Evolutionary conservation across 2,888 invertebrate species (phyloP), one percentile per base, ranked within the genome.

Genomic region (Sacculina carcini): DNA sequence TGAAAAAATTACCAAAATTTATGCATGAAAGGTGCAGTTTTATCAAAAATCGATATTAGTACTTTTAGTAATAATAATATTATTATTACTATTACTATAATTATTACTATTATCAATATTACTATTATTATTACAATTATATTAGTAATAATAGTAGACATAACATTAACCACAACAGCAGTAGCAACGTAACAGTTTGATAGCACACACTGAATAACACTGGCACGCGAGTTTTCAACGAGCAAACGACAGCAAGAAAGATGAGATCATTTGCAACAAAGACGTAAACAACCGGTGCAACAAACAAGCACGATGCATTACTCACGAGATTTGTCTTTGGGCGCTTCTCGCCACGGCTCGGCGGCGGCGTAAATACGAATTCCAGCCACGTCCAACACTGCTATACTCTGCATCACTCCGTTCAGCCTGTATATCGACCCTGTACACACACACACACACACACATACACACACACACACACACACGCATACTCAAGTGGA

Each of bases 361-460:
- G 77, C 84, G 40, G 84, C 78, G 63, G 82, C 80, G 55, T 85
- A 83, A 64, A 94, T 80, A 60, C 94, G 74, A 63, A 82, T 78
- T 63, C 94, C 94, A 64, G 80, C 84, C 65, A 83, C 84, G 72
- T 98, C 94, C 65, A 98, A 73, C 71, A 98, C 96, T 58, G 87
- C 84, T 77, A 94, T 83, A 58, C 81, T 77, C 62, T 92, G 71
- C 63, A 96, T 85, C 64, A 86, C 78, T 61, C 94, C 96, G 71
- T 89, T 92, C 68, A 96, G 73, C 69, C 90, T 79, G 72, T 92
- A 90, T 66, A 92, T 79, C 60, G 89, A 87, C 61, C 90, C 92
- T 79, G 69, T 21, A 71, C 48, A 51, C 57, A 54, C 26, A 58
- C n/a, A 48, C 44, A 19, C 19, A 48, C 14, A 23, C n/a, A 10